These are phyloP conservation scores for Chelidonichthys spinosus DNA, from an alignment of 2,797 vertebrate species.

Conservation along the genomic window DNA sequence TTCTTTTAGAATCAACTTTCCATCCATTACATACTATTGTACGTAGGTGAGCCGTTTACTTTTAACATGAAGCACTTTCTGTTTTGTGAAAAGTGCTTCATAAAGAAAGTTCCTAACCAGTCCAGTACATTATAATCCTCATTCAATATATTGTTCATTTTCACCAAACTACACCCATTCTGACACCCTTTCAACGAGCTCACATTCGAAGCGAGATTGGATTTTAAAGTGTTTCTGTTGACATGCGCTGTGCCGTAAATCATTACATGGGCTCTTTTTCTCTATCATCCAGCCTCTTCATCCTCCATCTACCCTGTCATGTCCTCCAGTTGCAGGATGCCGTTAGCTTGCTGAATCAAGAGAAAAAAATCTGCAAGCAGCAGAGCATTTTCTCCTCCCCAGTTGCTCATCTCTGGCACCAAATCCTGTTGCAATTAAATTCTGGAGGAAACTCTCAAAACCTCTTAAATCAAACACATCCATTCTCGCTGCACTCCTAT, in stretches of 20 bases:
- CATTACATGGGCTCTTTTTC: conserved; percentile 16
- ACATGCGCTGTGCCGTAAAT: conserved; percentile 35
- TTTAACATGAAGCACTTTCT: not conserved
- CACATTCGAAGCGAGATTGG: conserved; percentile 8
- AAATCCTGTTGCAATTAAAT: conserved; percentile 52
- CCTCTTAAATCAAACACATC: conserved; percentile 41
- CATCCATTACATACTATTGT: not conserved
- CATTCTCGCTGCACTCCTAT: conserved; percentile 18
- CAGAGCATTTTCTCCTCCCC: conserved; percentile 38
- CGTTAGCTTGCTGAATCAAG: conserved; percentile 61
- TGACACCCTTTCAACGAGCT: conserved; percentile 13
- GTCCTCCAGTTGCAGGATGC: conserved; percentile 40
- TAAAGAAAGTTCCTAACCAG: not conserved
- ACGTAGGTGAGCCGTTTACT: not conserved
- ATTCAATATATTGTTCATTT: conserved; percentile 9
- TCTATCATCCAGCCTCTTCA: conserved; percentile 27
- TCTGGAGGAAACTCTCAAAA: conserved; percentile 28
- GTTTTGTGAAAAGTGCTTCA: not conserved
- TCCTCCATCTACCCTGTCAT: conserved; percentile 38
- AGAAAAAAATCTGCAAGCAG: conserved; percentile 51
- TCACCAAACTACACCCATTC: conserved; percentile 2
- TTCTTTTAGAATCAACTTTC: not conserved
- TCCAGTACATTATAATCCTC: not conserved
- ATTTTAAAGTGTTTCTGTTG: conserved; percentile 37
- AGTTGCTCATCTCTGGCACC: conserved; percentile 46